Conservation (phyloP, 2,797 vertebrate species). For the Gallinago nigripennis region DNA sequence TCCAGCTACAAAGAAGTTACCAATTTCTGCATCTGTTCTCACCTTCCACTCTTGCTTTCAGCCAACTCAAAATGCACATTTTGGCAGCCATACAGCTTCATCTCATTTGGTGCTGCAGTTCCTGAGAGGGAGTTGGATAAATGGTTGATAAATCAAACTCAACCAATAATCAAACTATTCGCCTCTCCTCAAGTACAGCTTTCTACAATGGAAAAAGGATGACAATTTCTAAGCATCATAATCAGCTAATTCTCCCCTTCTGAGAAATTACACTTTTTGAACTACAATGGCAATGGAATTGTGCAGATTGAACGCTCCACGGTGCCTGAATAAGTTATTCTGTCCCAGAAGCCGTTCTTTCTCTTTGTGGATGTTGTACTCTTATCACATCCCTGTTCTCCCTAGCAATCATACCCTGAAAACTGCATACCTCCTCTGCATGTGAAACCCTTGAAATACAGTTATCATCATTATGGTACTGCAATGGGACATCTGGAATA, state of each 20-base stretch:
- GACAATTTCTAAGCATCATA: not conserved
- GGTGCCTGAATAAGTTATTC: not conserved
- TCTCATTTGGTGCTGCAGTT: conserved; percentile 4
- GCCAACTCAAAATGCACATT: conserved; percentile 5
- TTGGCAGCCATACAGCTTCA: not conserved
- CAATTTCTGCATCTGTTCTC: conserved; percentile 1
- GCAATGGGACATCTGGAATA: not conserved
- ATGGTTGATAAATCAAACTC: not conserved
- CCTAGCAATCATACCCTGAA: not conserved
- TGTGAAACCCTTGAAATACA: not conserved
- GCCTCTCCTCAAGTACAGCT: not conserved
- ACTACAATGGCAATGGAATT: not conserved
- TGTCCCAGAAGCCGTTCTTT: not conserved
- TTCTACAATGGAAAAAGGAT: not conserved
- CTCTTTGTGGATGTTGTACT: not conserved
- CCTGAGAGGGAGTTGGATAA: not conserved
- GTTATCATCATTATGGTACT: not conserved
- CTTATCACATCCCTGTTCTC: not conserved
- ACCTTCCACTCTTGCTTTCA: not conserved
- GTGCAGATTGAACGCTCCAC: not conserved
- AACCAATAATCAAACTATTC: not conserved
- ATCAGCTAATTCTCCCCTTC: not conserved
- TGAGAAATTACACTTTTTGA: not conserved
- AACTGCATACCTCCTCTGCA: not conserved
- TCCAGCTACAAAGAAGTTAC: not conserved